A percentile compares a stretch with the other conserved stretches of the same genome.
Conservation (phyloP, 2,113 vertebrate genomes). For the Alectura lathami region DNA sequence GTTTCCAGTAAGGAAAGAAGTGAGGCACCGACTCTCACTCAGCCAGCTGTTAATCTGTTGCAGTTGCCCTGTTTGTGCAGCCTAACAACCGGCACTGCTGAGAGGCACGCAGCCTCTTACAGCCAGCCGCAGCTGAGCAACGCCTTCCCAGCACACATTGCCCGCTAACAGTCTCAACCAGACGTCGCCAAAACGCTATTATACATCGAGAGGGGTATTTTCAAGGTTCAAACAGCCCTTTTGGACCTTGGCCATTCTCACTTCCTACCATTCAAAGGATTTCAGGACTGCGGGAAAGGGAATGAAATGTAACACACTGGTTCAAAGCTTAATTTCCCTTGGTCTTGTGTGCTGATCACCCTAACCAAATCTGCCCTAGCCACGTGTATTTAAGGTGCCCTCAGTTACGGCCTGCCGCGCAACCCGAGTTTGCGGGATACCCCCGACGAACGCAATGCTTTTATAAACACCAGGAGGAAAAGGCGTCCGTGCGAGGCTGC, state of each 20-base stretch:
- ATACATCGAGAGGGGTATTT: rapidly evolving
- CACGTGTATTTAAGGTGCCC: rapidly evolving
- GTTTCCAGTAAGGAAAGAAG: rapidly evolving
- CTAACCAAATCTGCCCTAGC: too few relatives aligned
- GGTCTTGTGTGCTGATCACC: rapidly evolving
- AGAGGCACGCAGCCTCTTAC: background rate
- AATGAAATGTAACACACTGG: rapidly evolving
- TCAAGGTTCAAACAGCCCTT: rapidly evolving
- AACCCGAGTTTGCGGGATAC: background rate
- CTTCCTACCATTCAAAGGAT: background rate
- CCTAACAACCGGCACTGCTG: background rate
- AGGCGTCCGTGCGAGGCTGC: background rate
- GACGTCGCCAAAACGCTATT: rapidly evolving
- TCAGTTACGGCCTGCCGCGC: background rate
- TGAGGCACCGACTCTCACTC: background rate
- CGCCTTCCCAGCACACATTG: background rate
- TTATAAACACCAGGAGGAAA: rapidly evolving
- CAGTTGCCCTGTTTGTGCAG: background rate
- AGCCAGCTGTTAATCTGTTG: background rate
- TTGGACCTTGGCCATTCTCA: rapidly evolving
- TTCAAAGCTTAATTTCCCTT: rapidly evolving
- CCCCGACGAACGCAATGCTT: background rate
- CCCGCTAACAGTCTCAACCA: background rate
- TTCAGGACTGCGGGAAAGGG: rapidly evolving
- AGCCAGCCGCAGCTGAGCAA: background rate